Conservation (phyloP, 2,888 invertebrate species). For the Dolomedes plantarius region DNA sequence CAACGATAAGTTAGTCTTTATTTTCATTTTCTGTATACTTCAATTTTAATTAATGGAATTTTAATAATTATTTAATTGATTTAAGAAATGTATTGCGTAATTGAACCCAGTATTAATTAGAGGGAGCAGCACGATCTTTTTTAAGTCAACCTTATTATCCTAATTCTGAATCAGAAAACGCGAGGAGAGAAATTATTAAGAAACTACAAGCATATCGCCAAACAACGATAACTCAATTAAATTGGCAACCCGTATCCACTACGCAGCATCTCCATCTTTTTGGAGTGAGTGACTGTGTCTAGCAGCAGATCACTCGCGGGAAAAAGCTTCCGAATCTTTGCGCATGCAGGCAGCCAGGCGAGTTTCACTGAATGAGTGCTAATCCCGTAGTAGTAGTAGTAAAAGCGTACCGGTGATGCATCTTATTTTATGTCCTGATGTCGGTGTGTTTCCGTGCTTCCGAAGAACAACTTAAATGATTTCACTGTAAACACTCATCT, state of each 20-base stretch:
- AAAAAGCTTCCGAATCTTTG: neutral
- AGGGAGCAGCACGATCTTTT: no score
- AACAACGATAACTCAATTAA: neutral
- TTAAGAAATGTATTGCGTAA: no score
- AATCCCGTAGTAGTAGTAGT: neutral
- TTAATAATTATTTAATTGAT: no score
- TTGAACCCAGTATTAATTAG: no score
- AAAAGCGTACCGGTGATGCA: neutral
- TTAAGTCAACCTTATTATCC: no score
- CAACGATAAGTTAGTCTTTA: no score
- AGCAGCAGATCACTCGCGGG: constrained; percentile 14
- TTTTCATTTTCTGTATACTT: no score
- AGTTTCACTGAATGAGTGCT: neutral
- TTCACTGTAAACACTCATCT: neutral
- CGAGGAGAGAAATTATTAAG: no score
- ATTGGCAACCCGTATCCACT: constrained; percentile 7
- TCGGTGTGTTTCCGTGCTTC: neutral
- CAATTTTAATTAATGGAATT: no score
- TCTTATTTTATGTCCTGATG: neutral
- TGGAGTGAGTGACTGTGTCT: constrained; percentile 13
- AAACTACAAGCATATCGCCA: no score
- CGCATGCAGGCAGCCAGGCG: neutral
- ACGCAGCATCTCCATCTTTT: constrained; percentile 26
- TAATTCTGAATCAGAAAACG: no score
- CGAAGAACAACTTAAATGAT: neutral